These are phyloP conservation scores for Drosophila melanocephala DNA, from an alignment of 2,888 invertebrate species.

Conservation along the genomic window DNA sequence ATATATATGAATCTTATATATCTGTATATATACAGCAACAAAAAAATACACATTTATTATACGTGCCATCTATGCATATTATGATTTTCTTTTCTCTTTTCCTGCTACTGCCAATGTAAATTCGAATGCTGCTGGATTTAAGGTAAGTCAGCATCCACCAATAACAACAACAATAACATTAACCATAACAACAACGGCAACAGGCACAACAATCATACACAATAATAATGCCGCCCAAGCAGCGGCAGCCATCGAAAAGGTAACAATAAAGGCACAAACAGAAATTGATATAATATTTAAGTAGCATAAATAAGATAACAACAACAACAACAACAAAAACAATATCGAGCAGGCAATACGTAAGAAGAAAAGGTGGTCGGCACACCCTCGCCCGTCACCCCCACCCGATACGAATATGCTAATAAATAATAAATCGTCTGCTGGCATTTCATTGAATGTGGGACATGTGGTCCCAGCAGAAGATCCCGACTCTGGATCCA, in stretches of 20 bases:
- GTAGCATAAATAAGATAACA: constrained; percentile 74
- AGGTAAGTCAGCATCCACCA: constrained; percentile 56
- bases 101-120: constrained; percentile 69
- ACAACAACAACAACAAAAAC: constrained; percentile 39
- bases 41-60: constrained; percentile 61
- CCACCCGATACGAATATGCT: constrained; percentile 65
- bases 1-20: constrained; percentile 4
- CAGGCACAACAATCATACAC: constrained; percentile 49
- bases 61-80: constrained; percentile 60
- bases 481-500: constrained; percentile 1
- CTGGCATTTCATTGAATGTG: constrained; percentile 76
- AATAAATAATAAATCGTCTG: constrained; percentile 77
- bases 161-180: constrained; percentile 27
- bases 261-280: constrained; percentile 72
- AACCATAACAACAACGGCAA: constrained; percentile 23
- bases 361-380: constrained; percentile 26
- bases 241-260: constrained; percentile 53
- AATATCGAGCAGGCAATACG: constrained; percentile 47
- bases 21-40: constrained; percentile 45
- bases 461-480: constrained; percentile 22
- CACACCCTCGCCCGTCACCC: background rate
- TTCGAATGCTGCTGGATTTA: constrained; percentile 74
- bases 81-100: constrained; percentile 43
- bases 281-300: constrained; percentile 77
- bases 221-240: constrained; percentile 53